phyloP scores from a whole-genome alignment of 2,888 invertebrate genomes.

The Hypolimnas misippus region DNA sequence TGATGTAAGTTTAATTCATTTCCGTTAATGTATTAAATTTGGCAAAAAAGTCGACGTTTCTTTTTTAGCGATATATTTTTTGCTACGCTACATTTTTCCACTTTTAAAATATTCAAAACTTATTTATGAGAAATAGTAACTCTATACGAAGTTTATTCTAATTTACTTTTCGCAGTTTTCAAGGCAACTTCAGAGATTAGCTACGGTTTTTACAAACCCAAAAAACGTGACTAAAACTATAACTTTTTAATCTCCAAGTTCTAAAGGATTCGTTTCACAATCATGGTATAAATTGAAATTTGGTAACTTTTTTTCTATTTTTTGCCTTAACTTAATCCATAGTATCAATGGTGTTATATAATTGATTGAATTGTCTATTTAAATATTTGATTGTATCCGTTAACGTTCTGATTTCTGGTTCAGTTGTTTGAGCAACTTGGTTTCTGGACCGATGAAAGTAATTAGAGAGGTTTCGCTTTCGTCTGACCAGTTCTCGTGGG shows the following conservation, averaged over 20 bases:
- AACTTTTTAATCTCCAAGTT: neutral
- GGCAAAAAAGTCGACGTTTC: neutral
- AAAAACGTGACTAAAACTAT: neutral
- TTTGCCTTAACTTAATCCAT: neutral
- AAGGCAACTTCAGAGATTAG: neutral
- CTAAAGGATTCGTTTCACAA: neutral
- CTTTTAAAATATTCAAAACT: neutral
- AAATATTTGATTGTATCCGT: constrained; percentile 16
- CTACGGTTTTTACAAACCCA: neutral
- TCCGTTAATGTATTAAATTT: neutral
- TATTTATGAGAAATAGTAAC: neutral
- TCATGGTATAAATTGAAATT: neutral
- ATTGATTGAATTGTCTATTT: neutral
- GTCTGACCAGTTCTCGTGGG: constrained; percentile 57
- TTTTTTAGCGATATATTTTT: neutral
- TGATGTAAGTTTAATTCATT: neutral
- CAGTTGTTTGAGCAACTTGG: constrained; percentile 33
- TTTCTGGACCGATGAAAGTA: constrained; percentile 68
- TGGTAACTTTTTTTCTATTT: neutral
- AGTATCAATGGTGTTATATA: neutral
- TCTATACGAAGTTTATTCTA: neutral
- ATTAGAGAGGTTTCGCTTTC: constrained; percentile 73
- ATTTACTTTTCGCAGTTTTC: neutral
- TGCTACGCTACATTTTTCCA: too few relatives aligned
- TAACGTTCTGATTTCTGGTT: constrained; percentile 12